A percentile compares a stretch with the other conserved stretches of the same genome.
phyloP scores from a whole-genome alignment of 2,797 vertebrate species.

The Helostoma temminkii region DNA sequence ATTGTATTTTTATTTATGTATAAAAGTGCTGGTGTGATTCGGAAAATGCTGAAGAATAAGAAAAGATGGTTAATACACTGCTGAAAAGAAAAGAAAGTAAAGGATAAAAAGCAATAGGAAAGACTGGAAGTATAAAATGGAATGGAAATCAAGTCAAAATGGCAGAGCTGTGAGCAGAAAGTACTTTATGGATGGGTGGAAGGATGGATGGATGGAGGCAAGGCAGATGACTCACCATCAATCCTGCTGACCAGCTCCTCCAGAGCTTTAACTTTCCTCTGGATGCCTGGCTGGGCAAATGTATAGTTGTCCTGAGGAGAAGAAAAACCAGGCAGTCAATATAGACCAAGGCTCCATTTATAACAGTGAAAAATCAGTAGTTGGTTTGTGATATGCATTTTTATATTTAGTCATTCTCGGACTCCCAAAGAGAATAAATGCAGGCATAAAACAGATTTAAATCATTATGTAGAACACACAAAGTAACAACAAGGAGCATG shows the following conservation, averaged over 20 bases:
- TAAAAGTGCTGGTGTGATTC: background rate
- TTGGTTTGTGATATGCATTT: background rate
- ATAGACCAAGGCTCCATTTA: background rate
- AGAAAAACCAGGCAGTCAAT: constrained; percentile 38
- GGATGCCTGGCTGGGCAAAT: constrained; percentile 97
- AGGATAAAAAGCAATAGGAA: background rate
- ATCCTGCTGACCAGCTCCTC: constrained; percentile 96
- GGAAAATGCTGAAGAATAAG: background rate
- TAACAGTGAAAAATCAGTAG: background rate
- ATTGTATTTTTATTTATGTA: background rate
- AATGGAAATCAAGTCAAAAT: constrained; percentile 34
- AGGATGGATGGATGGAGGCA: constrained; percentile 38
- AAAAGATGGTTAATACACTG: background rate
- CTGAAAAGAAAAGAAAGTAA: background rate
- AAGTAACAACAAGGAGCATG: background rate
- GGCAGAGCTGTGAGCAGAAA: constrained; percentile 42
- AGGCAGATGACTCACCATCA: constrained; percentile 88
- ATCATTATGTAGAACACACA: background rate
- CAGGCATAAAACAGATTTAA: background rate
- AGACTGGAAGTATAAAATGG: background rate
- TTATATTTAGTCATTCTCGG: background rate
- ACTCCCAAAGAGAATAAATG: background rate
- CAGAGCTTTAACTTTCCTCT: constrained; percentile 94
- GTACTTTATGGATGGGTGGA: constrained; percentile 31
- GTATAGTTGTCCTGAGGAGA: constrained; percentile 91